phyloP scores from a whole-genome alignment of 2,888 invertebrate species.

The Plebejus anna region DNA sequence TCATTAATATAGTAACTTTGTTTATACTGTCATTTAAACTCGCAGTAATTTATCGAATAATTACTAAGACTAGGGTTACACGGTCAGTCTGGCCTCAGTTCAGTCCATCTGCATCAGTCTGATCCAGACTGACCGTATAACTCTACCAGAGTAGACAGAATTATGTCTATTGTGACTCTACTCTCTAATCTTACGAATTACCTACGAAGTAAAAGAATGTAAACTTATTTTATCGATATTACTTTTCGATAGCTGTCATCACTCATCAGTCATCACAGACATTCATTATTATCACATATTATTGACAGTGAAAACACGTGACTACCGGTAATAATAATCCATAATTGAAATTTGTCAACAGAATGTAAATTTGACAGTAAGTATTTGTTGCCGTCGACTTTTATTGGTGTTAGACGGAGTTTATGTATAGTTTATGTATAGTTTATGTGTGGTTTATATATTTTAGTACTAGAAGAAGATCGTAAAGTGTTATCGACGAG shows the following conservation, averaged over 20 bases:
- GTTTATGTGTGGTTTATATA: not conserved
- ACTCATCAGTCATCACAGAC: not conserved
- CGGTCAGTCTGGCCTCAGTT: too few relatives aligned
- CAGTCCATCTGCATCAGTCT: too few relatives aligned
- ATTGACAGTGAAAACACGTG: not conserved
- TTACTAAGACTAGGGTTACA: too few relatives aligned
- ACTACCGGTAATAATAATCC: not conserved
- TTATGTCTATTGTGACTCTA: too few relatives aligned
- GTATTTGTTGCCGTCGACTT: conserved; percentile 20
- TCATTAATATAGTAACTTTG: too few relatives aligned
- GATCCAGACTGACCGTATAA: too few relatives aligned
- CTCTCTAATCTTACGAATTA: too few relatives aligned
- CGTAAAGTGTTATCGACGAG: conserved; percentile 18
- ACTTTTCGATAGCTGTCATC: not conserved
- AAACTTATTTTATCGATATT: not conserved
- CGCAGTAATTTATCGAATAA: too few relatives aligned
- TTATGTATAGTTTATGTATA: not conserved
- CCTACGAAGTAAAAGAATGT: not conserved
- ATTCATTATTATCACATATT: not conserved
- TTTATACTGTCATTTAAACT: too few relatives aligned
- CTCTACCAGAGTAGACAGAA: too few relatives aligned
- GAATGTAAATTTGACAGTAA: conserved; percentile 18
- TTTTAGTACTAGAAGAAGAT: not conserved
- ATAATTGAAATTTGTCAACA: conserved; percentile 26
- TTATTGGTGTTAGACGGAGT: conserved; percentile 6